These are phyloP conservation scores for Nudaria mundana DNA, from an alignment of 2,888 invertebrate genomes.

Conservation along the genomic window DNA sequence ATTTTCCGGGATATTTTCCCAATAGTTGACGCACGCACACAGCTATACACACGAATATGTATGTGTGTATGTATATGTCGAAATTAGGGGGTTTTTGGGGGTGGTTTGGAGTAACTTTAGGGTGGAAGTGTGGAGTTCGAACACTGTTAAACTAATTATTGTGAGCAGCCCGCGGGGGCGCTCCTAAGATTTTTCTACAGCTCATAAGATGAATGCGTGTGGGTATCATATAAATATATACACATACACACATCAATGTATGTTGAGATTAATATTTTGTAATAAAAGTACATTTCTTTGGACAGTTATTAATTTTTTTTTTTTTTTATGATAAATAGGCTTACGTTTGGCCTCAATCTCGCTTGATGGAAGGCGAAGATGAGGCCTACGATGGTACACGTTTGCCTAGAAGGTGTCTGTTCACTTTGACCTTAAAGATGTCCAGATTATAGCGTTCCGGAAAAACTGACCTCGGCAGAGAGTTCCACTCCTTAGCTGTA, in stretches of 20 bases:
- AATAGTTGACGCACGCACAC: slow-evolving; percentile 46
- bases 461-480: no score
- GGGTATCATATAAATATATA: slow-evolving; percentile 13
- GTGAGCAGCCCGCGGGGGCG: slow-evolving; percentile 46
- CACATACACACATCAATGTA: slow-evolving; percentile 10
- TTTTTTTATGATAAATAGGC: no score
- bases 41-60: slow-evolving; percentile 18
- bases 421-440: no score
- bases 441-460: no score
- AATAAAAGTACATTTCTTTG: slow-evolving; percentile 20
- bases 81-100: slow-evolving; percentile 25
- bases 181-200: slow-evolving; percentile 57
- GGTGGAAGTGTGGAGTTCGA: slow-evolving; percentile 41
- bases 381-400: no score
- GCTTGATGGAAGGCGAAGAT: no score
- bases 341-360: no score
- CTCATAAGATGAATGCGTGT: slow-evolving; percentile 37
- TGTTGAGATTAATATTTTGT: slow-evolving; percentile 38
- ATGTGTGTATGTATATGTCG: slow-evolving; percentile 26
- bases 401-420: no score
- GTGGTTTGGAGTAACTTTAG: slow-evolving; percentile 19
- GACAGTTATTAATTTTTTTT: slow-evolving; percentile 28
- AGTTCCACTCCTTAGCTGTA: no score
- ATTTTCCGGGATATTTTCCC: slow-evolving; percentile 50
- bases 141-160: slow-evolving; percentile 68